Base-by-base conservation (phyloP, 2,888 invertebrate species). In the Ellobium chinense region DNA sequence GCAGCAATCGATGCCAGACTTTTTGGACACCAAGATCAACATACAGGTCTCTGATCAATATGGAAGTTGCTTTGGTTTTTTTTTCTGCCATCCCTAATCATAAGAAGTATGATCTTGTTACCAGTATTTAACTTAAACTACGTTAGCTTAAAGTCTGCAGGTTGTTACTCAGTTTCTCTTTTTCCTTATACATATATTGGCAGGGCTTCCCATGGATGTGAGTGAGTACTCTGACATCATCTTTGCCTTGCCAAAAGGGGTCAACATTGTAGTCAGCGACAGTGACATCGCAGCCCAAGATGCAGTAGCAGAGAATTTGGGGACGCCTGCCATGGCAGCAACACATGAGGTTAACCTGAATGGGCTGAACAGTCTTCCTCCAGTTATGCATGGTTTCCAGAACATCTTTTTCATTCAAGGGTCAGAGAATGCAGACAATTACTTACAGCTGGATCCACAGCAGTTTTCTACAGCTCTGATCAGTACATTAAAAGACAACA, bases 371-470 rank as follows among this genome's bases (percentile, higher is more conserved):
- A 39, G 34, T 18, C 21, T 29, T 18, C 0, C 62, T n/a, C 29
- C 74, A 18, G 46, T 46, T n/a, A 54, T 27, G 27, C 62, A 63
- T 2, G 29, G 29, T 21, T 76, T 54, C 36, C 76, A 66, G 27
- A 76, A 66, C 34, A 24, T 65, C 34, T 65, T 29, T 36, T 76
- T 46, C 66, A 76, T 76, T 21, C 62, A 76, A 62, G 36, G 62
- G 24, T 24, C 66, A 18, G 66, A 76, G 14, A 54, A 76, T 56
- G n/a, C 56, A 18, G 76, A n/a, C 54, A 37, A 36, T 56, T 63
- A 36, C n/a, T 37, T 58, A 29, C 76, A 76, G 56, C 24, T 76
- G 27, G 66, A 76, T 27, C 31, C 62, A 24, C 65, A 63, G 3
- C 62, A 63, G 54, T 36, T 76, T 24, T 66, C 76, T 21, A 56